Evolutionary conservation across 1,140 invertebrate genomes (phyloP), one percentile per base, ranked within the genome.

Genomic region (Cydia strobilella): DNA sequence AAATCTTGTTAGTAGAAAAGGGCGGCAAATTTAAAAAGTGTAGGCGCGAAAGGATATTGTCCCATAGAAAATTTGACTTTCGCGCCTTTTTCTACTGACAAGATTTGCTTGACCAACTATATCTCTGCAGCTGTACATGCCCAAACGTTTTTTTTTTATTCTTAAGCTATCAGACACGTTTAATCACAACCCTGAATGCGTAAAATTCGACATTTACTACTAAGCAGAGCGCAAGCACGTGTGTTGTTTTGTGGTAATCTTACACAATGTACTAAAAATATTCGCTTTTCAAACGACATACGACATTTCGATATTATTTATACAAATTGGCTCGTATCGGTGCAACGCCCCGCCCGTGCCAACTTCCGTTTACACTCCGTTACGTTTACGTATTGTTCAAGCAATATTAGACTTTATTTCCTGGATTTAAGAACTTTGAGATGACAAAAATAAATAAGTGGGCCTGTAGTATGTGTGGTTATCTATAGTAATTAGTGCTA

Each of bases 131-230:
- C 25, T 10, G 6, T 42, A 42, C 12, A 42, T 7, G 12, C 39
- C 6, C 7, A 42, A 42, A 12, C 39, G 6, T 3, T 7, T 42
- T 23, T 9, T 7, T n/a, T 62, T 62, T 63, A 23, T 27, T 13
- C 20, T 27, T 27, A 27, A 1, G 1, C 23, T 63, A 63, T 63
- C 25, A 27, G 5, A 63, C 20, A 63, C 62, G n/a, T 12, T 63
- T 63, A 27, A 27, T 20, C 25, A 35, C 27, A 66, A 35, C 63
- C 63, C 63, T 66, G 63, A n/a, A 31, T 6, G 25, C 25, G 27
- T 66, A 66, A 66, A 66, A 66, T 66, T 66, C 63, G 63, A 66
- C 63, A 66, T 66, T 66, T 66, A 31, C 63, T 23, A 66, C 25
- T 66, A 31, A 31, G 63, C 25, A 31, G 63, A 31, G 63, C 63